A percentile compares a stretch with the other conserved stretches of the same genome.
These are phyloP conservation scores for Drosophila pandora DNA, from an alignment of 1,140 invertebrate genomes.

Conservation along the genomic window DNA sequence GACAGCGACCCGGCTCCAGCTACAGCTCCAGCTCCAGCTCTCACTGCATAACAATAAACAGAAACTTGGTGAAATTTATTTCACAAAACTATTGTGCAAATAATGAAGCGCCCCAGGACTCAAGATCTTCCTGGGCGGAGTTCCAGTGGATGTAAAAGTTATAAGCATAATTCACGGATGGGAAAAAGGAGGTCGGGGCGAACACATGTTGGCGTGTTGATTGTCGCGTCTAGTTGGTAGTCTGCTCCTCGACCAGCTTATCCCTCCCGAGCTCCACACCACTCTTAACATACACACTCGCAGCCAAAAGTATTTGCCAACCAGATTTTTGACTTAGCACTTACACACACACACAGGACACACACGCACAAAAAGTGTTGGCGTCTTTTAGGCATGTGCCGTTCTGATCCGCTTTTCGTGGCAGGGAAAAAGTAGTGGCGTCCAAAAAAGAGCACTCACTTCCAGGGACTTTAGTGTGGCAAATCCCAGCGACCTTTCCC, in stretches of 20 bases:
- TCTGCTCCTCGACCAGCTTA: slow-evolving; percentile 47
- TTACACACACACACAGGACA: slow-evolving; percentile 20
- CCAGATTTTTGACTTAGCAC: slow-evolving; percentile 78
- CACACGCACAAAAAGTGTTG: slow-evolving; percentile 14
- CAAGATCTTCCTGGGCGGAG: slow-evolving; percentile 8
- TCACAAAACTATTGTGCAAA: slow-evolving; percentile 76
- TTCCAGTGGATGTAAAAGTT: slow-evolving; percentile 39
- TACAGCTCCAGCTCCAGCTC: slow-evolving; percentile 7
- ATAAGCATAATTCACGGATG: slow-evolving; percentile 54
- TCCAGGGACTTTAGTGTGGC: slow-evolving; percentile 27
- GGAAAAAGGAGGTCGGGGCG: neutral
- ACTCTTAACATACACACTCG: slow-evolving; percentile 4
- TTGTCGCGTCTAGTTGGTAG: slow-evolving; percentile 60
- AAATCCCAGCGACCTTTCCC: slow-evolving; percentile 46
- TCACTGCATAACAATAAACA: slow-evolving; percentile 71
- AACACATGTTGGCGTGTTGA: slow-evolving; percentile 77
- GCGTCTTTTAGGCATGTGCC: slow-evolving; percentile 37
- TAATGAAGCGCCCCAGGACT: slow-evolving; percentile 45
- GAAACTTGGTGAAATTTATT: slow-evolving; percentile 69
- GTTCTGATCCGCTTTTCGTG: slow-evolving; percentile 45
- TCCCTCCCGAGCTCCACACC: slow-evolving; percentile 7
- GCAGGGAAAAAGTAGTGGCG: slow-evolving; percentile 27
- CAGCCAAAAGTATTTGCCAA: slow-evolving; percentile 74
- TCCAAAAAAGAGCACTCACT: slow-evolving; percentile 1
- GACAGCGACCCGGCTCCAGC: slow-evolving; percentile 19